These are phyloP conservation scores for Pitangus sulphuratus DNA, from an alignment of 2,797 vertebrate species.

Conservation along the genomic window DNA sequence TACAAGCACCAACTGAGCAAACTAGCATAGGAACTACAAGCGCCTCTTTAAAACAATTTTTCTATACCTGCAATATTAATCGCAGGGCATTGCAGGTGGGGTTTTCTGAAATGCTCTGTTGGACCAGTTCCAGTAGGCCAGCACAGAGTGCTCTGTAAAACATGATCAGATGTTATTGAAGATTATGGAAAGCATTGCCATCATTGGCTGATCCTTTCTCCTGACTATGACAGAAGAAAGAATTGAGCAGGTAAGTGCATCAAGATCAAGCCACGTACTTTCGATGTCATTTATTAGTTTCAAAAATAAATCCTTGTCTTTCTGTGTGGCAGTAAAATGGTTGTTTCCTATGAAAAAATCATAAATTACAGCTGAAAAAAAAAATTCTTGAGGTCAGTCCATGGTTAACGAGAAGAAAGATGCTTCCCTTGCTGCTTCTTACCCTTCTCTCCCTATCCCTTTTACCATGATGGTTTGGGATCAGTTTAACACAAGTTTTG, in stretches of 20 bases:
- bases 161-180: neutral
- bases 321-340: neutral
- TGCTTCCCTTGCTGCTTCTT: neutral
- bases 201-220: neutral
- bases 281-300: neutral
- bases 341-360: neutral
- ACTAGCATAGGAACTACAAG: neutral
- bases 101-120: neutral
- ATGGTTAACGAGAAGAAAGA: neutral
- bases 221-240: neutral
- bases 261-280: neutral
- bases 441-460: neutral
- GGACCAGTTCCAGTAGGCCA: neutral
- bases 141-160: neutral
- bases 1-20: neutral
- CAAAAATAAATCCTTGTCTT: neutral
- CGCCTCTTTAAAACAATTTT: neutral
- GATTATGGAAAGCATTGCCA: neutral
- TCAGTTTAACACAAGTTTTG: neutral
- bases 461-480: neutral
- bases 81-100: neutral
- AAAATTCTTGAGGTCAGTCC: neutral
- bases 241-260: accelerated
- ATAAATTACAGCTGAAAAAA: neutral
- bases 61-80: neutral